Evolutionary conservation across 2,113 vertebrate species (phyloP), one percentile per base, ranked within the genome.

Genomic region (Bujurquina vittata): DNA sequence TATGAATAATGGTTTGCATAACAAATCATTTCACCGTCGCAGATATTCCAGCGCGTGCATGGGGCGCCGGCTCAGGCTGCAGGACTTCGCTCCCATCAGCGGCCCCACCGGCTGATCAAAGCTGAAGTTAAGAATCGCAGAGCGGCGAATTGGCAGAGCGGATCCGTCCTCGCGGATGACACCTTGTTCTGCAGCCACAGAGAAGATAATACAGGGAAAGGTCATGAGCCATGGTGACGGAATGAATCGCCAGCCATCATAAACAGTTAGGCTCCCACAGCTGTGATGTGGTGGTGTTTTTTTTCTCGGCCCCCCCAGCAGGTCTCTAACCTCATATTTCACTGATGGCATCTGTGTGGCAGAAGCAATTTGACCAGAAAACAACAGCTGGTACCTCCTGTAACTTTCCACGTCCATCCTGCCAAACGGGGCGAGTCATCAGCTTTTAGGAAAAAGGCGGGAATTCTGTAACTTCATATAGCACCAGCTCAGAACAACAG

Each of bases 1-100:
- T 89, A 93, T 93, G 92, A 95, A 94, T 93, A 92, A 94, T 89
- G 91, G 88, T 92, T 93, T 92, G 92, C 94, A 94, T 94, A 94
- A 93, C 92, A 92, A 95, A 94, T 94, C 90, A 92, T 93, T 88
- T 75, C 18, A 35, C 91, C 8, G 74, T 80, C 85, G 93, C 90
- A 93, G 88, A 87, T 84, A 93, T 88, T 57, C 76, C 84, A 23
- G 79, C n/a, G 12, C 72, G 26, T 77, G 88, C 46, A 12, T 7
- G 17, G 61, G 77, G 49, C 8, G 52, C 43, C 56, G 88, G 81
- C 76, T 83, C 59, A 12, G 84, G 90, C 84, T 80, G 49, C 65
- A 35, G 83, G 87, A 80, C 87, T 76, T 79, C 90, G 89, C 89
- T 83, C 87, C 90, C 84, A 62, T 95, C 94, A 92, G 67, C 56